A percentile compares a stretch with the other conserved stretches of the same genome.
phyloP scores from a whole-genome alignment of 2,113 vertebrate species.

The Pseudorhombus dupliciocellatus region DNA sequence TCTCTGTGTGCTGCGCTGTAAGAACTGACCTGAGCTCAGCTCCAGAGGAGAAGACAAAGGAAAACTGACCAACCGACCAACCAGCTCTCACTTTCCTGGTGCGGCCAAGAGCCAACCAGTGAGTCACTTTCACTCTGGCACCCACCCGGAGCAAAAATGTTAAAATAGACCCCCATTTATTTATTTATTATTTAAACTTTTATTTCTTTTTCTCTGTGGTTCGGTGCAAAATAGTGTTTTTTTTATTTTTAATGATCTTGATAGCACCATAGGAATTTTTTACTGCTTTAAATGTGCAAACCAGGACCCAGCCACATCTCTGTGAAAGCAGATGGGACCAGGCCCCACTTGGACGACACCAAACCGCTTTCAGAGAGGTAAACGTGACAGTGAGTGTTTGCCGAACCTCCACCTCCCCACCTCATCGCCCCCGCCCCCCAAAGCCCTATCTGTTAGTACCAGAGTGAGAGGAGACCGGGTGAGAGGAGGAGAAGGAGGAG shows the following conservation, averaged over 20 bases:
- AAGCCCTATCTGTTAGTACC: constrained; percentile 64
- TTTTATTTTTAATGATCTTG: constrained; percentile 8
- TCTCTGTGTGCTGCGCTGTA: constrained; percentile 58
- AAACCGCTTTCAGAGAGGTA: constrained; percentile 2
- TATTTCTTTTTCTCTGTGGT: neutral
- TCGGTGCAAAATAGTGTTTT: neutral
- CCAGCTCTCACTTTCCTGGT: constrained; percentile 53
- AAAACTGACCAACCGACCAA: constrained; percentile 49
- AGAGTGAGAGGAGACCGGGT: constrained; percentile 78
- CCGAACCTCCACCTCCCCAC: neutral
- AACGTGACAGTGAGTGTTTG: neutral
- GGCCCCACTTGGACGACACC: neutral
- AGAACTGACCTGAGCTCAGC: constrained; percentile 74
- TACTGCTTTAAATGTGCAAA: neutral
- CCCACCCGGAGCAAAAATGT: neutral
- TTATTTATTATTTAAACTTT: neutral
- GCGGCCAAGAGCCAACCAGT: constrained; percentile 29
- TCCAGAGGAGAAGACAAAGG: constrained; percentile 61
- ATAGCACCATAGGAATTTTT: neutral
- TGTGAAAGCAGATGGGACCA: constrained; percentile 8
- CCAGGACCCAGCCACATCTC: neutral
- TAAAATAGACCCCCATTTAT: neutral
- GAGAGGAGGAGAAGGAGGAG: constrained; percentile 73
- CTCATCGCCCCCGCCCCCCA: neutral
- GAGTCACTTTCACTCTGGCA: constrained; percentile 68